These are phyloP conservation scores for Drosophila lacteicornis DNA, from an alignment of 1,140 invertebrate genomes.

Conservation along the genomic window DNA sequence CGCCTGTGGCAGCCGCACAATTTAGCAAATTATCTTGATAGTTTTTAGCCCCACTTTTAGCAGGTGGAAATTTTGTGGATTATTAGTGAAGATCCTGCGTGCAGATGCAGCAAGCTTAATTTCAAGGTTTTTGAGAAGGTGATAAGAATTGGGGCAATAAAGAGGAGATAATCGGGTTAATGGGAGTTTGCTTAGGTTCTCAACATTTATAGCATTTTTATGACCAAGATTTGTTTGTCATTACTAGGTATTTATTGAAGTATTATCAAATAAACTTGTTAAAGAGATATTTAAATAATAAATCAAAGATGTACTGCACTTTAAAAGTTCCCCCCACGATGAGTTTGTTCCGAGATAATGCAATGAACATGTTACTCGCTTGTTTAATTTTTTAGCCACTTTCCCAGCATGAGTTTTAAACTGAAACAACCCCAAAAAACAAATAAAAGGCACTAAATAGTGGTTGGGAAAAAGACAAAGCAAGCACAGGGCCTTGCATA, in stretches of 20 bases:
- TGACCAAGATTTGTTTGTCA: neutral
- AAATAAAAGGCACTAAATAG: constrained; percentile 7
- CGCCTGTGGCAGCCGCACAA: constrained; percentile 49
- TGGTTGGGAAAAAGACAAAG: constrained; percentile 21
- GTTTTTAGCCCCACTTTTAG: constrained; percentile 41
- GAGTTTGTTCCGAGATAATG: neutral
- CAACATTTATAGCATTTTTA: neutral
- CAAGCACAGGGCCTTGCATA: constrained; percentile 20
- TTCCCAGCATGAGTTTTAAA: constrained; percentile 2
- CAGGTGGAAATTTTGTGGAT: constrained; percentile 42
- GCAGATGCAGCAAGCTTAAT: neutral
- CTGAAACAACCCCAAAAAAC: constrained; percentile 12
- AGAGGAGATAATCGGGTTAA: neutral
- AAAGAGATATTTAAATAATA: neutral
- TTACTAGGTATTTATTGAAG: neutral
- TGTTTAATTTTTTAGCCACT: constrained; percentile 5
- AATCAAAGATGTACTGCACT: too few species aligned
- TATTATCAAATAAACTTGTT: neutral
- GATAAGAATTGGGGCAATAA: neutral
- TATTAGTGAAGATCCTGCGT: constrained; percentile 40
- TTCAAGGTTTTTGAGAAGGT: neutral
- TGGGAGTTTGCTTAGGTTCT: neutral
- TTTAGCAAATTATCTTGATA: constrained; percentile 71
- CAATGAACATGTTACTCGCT: neutral
- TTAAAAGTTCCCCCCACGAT: too few species aligned